A percentile compares a stretch with the other conserved stretches of the same genome.
Evolutionary conservation across 2,113 vertebrate species (phyloP).

Genomic region (Drymodes brunneopygia): DNA sequence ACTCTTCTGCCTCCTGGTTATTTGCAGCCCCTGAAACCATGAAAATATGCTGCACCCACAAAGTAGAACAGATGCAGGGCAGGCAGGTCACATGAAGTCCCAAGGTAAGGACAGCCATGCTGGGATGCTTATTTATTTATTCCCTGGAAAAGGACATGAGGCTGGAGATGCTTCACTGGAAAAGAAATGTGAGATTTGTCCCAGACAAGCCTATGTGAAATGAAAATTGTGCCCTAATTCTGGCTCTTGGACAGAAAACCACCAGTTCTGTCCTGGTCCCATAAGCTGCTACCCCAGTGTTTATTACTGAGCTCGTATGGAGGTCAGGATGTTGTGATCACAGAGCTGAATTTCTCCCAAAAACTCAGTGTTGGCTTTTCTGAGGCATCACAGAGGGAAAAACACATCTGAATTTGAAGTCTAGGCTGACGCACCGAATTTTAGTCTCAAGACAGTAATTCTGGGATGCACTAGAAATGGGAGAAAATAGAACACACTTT

Average conservation of each 20-base stretch:
- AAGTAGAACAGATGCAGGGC: not conserved
- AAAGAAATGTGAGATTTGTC: not conserved
- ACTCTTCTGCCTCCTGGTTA: not conserved
- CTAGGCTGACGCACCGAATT: not conserved
- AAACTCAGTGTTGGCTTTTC: not conserved
- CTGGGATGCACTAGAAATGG: not conserved
- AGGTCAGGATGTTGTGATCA: not conserved
- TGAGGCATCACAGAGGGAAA: not conserved
- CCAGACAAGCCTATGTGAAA: not conserved
- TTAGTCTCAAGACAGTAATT: not conserved
- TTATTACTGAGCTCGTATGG: fast-evolving
- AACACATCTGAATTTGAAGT: not conserved
- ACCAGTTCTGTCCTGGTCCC: not conserved
- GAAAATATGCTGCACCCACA: not conserved
- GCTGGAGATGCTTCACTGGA: not conserved
- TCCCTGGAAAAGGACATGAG: not conserved
- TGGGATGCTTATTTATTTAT: not conserved
- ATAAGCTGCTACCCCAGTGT: not conserved
- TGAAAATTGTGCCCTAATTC: not conserved
- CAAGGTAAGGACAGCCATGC: not conserved
- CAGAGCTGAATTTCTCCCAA: not conserved
- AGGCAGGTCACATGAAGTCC: fast-evolving
- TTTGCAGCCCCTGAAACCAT: not conserved
- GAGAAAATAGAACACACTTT: not conserved
- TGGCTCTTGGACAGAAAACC: not conserved